Conservation (phyloP, 2,888 invertebrate genomes). For the Cancer borealis region DNA sequence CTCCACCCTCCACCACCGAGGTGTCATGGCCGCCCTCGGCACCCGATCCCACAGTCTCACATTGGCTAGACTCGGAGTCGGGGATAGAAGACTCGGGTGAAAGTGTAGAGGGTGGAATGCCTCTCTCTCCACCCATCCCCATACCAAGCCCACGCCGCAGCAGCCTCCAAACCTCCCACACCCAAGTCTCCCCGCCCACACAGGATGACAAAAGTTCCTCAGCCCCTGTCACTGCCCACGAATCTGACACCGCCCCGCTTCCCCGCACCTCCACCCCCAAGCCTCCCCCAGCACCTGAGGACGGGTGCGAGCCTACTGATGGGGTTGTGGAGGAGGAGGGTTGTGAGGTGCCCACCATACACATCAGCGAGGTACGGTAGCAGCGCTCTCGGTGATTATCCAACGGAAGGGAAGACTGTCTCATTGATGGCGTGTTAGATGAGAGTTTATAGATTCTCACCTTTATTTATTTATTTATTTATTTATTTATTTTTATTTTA, state of each 20-base stretch:
- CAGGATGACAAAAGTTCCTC: slow-evolving; percentile 53
- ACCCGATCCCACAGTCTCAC: slow-evolving; percentile 34
- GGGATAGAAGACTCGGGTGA: slow-evolving; percentile 68
- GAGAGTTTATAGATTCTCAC: not conserved
- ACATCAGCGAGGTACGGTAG: slow-evolving; percentile 68
- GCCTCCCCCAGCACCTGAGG: not conserved
- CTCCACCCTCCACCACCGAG: slow-evolving; percentile 39
- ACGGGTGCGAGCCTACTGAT: not conserved
- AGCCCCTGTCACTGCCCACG: slow-evolving; percentile 54
- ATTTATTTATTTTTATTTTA: too few relatives aligned
- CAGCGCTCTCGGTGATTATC: not conserved
- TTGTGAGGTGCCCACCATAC: slow-evolving; percentile 58
- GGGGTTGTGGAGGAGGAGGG: not conserved
- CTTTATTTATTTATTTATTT: too few relatives aligned
- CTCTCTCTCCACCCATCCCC: slow-evolving; percentile 67
- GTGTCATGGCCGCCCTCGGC: slow-evolving; percentile 41
- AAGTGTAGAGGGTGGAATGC: slow-evolving; percentile 65
- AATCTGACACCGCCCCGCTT: slow-evolving; percentile 44
- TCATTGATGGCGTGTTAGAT: not conserved
- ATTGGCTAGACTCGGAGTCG: slow-evolving; percentile 64
- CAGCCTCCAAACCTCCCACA: slow-evolving; percentile 55
- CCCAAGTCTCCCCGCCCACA: slow-evolving; percentile 6
- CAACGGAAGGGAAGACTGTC: not conserved
- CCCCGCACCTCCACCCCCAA: slow-evolving; percentile 23
- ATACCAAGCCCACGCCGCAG: slow-evolving; percentile 64